phyloP scores from a whole-genome alignment of 2,888 invertebrate genomes.

The Tiphia femorata region DNA sequence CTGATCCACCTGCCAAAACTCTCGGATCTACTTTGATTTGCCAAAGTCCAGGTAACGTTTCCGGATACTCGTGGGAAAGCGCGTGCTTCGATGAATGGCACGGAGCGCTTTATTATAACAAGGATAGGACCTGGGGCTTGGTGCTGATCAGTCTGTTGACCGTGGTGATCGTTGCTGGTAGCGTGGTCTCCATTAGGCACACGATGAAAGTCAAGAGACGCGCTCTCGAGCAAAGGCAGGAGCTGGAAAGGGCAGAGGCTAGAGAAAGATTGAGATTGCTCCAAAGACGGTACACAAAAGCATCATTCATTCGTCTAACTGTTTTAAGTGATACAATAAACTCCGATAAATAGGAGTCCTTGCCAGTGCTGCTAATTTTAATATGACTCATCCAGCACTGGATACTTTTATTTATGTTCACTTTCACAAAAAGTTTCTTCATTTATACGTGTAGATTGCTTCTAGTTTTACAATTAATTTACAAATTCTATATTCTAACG shows the following conservation, averaged over 20 bases:
- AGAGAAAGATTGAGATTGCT: constrained; percentile 71
- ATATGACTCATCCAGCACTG: no score
- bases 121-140: constrained; percentile 54
- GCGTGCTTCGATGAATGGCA: constrained; percentile 78
- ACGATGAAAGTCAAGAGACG: constrained; percentile 72
- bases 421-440: no score
- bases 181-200: constrained; percentile 72
- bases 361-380: no score
- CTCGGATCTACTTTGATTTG: constrained; percentile 73
- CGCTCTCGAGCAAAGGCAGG: constrained; percentile 71
- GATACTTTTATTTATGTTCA: no score
- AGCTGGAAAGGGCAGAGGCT: constrained; percentile 73
- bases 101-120: constrained; percentile 21
- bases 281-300: constrained; percentile 70
- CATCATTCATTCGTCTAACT: no score
- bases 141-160: constrained; percentile 52
- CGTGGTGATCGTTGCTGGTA: constrained; percentile 72
- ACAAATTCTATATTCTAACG: no score
- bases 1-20: constrained; percentile 72
- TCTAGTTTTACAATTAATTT: no score
- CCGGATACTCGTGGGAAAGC: constrained; percentile 78
- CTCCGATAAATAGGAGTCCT: no score
- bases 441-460: no score
- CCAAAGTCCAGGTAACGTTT: constrained; percentile 75
- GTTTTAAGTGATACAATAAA: no score